Conservation (phyloP, 2,113 vertebrate genomes). For the Aphyosemion australe region DNA sequence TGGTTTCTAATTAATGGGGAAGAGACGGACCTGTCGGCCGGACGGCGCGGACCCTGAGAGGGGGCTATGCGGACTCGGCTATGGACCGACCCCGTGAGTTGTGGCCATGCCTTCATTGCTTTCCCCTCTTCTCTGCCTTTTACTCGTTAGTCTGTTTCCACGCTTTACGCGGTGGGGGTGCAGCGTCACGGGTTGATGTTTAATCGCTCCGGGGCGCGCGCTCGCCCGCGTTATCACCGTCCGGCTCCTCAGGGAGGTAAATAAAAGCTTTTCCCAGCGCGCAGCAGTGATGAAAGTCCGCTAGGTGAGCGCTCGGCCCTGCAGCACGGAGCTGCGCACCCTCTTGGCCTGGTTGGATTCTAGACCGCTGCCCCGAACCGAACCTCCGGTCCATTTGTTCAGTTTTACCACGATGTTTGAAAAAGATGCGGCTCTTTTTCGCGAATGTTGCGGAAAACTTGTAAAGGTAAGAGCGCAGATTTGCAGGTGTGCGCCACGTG, state of each 20-base stretch:
- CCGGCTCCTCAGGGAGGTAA: slow-evolving; percentile 62
- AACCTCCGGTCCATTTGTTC: slow-evolving; percentile 9
- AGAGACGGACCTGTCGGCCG: slow-evolving; percentile 75
- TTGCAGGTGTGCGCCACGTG: not conserved
- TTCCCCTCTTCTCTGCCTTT: slow-evolving; percentile 35
- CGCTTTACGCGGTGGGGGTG: slow-evolving; percentile 45
- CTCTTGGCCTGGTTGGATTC: slow-evolving; percentile 22
- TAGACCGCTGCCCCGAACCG: slow-evolving; percentile 21
- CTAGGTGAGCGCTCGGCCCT: slow-evolving; percentile 23
- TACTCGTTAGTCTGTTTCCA: slow-evolving; percentile 46
- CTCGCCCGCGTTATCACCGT: slow-evolving; percentile 55
- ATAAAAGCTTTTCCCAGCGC: slow-evolving; percentile 64
- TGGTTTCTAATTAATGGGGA: slow-evolving; percentile 79
- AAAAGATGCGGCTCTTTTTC: slow-evolving; percentile 71
- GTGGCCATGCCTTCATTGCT: slow-evolving; percentile 51
- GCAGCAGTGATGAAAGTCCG: slow-evolving; percentile 65
- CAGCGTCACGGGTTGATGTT: slow-evolving; percentile 52
- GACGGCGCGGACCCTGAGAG: slow-evolving; percentile 71
- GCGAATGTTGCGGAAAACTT: slow-evolving; percentile 79
- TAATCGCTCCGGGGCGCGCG: slow-evolving; percentile 55
- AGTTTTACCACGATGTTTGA: slow-evolving; percentile 66
- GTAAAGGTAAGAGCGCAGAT: slow-evolving; percentile 73
- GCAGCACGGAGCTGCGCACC: slow-evolving; percentile 18
- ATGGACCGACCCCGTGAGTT: slow-evolving; percentile 84
- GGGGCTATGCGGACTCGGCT: slow-evolving; percentile 69